Base-by-base conservation (phyloP, 2,888 invertebrate species). In the Drosophila cognata region DNA sequence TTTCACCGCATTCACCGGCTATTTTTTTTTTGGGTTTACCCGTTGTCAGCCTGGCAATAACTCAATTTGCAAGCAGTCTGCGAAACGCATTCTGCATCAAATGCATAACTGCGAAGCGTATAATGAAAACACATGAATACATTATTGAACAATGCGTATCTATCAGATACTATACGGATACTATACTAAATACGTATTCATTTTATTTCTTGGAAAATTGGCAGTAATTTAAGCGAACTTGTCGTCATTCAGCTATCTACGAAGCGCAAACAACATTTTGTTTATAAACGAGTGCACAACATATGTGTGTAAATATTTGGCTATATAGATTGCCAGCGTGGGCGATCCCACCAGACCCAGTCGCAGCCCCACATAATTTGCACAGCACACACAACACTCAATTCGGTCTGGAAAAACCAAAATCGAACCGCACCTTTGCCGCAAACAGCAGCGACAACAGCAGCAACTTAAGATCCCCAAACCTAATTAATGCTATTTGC, bases 251-350 rank as follows among this genome's bases (percentile, higher is more conserved):
- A 50, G 57, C 71, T 43, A 46, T 55, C 73, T 46, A 38, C 56
- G 58, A 69, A 63, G 57, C 36, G 46, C 67, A 66, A 57, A 48
- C 56, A 71, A 53, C 46, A 36, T 72, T 74, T 79, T 84, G 80
- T 77, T 84, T 82, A 77, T 77, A 82, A 84, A 82, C 79, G 79
- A 84, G 66, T 72, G 68, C 43, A 43, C 29, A 50, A 38, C 57
- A 38, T 53, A 16, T 65, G 61, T 70, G 63, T 53, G 68, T 71
- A 77, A 31, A 68, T 60, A 51, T 38, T 48, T 70, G 48, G 64
- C 73, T 70, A 57, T 38, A 62, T 64, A 66, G 38, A 48, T 58
- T 55, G 62, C 25, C 55, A 43, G 79, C 73, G 85, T 84, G 82
- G 82, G 85, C 57, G 82, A 46, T 11, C 25, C 38, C 48, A 63